Evolutionary conservation across 92 coral and sea anemone genomes (phyloP), one percentile per base, ranked within the genome.

Genomic region (Hydrozoanthus gracilis): DNA sequence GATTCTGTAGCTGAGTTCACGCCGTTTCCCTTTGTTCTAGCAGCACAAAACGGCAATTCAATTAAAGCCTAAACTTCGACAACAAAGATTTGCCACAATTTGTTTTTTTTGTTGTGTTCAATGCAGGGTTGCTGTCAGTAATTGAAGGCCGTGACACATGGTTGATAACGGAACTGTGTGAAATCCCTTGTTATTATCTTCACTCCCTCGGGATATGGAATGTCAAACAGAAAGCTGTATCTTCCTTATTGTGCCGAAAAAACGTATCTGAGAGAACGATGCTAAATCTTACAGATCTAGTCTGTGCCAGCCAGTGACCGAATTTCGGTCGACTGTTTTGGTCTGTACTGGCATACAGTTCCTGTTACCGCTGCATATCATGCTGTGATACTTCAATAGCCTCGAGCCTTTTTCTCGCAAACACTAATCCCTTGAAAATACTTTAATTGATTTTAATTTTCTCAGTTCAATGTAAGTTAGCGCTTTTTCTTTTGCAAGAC

Each of bases 331-430:
- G 27, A 65, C 27, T 44, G 39, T 27, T 0, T 27, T 27, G 39
- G 39, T 27, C 18, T 16, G 27, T 65, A 65, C 27, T 44, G 27
- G 7, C 6, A 65, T 44, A 50, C 10, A 51, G 60, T 50, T 76
- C 39, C 64, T 56, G 17, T 76, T 49, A 51, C 49, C 58, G 27
- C n/a, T 12, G 16, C 18, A 39, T 13, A 74, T 17, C 80, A 51
- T 6, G 80, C 80, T 76, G 80, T 76, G 80, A 45, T 10, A 51
- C 3, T 76, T 76, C 49, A 35, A 76, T 76, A 76, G 80, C 80
- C 80, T 52, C n/a, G 52, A 76, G 80, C 73, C 11, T 20, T 6
- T 51, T 75, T 39, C 9, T 76, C 51, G 20, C 58, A 52, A 14
- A 76, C 51, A 18, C 51, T 48, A 55, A 55, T 15, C 46, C 51